phyloP scores from a whole-genome alignment of 1,140 invertebrate species.

The Tetranychus cinnabarinus region DNA sequence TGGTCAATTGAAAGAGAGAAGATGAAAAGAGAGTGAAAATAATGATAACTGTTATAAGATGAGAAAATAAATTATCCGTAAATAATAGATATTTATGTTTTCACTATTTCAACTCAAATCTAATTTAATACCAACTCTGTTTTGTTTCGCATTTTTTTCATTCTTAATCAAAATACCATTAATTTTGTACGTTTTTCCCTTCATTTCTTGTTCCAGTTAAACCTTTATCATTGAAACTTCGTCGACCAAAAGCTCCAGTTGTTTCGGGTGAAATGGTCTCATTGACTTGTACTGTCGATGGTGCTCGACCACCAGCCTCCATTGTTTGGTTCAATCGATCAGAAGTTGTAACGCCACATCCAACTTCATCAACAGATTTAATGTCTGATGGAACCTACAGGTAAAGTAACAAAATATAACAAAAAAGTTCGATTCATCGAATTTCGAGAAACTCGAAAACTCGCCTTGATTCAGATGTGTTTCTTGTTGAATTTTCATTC shows the following conservation, averaged over 20 bases:
- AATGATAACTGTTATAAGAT: too few species aligned
- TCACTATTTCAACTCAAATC: too few species aligned
- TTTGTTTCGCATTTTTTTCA: not conserved
- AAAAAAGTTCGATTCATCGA: too few species aligned
- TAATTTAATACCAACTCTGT: not conserved
- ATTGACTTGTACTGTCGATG: slow-evolving; percentile 14
- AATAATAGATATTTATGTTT: too few species aligned
- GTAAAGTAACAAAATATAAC: not conserved
- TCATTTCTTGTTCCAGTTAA: slow-evolving; percentile 8
- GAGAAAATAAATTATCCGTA: not conserved
- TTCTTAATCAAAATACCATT: too few species aligned
- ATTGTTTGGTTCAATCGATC: slow-evolving; percentile 17
- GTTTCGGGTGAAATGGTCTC: slow-evolving; percentile 16
- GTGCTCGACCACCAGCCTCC: slow-evolving; percentile 15
- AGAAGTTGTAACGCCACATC: slow-evolving; percentile 11
- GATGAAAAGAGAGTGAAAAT: too few species aligned
- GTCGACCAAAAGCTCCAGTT: slow-evolving; percentile 12
- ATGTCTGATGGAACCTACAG: slow-evolving; percentile 15
- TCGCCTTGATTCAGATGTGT: too few species aligned
- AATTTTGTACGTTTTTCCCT: not conserved
- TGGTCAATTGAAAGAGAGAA: too few species aligned
- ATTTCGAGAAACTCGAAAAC: too few species aligned
- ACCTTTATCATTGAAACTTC: slow-evolving; percentile 12
- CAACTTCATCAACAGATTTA: slow-evolving; percentile 11
- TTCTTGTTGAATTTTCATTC: too few species aligned